phyloP scores from a whole-genome alignment of 2,113 vertebrate species.

The Panthera uncia region DNA sequence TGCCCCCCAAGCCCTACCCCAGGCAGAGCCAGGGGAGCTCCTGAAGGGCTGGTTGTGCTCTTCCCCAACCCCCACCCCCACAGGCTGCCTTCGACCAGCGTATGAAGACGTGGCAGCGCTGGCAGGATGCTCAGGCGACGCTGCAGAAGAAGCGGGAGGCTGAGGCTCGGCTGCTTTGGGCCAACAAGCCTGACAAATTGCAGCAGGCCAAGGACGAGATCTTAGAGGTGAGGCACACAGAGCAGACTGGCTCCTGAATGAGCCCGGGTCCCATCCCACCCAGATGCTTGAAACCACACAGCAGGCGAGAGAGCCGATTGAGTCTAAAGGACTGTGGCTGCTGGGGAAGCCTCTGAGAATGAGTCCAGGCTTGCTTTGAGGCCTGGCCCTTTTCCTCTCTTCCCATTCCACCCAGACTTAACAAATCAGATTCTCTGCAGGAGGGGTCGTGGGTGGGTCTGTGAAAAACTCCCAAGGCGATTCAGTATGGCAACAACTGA shows the following conservation, averaged over 20 bases:
- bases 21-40: neutral
- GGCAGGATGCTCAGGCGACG: slow-evolving; percentile 94
- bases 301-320: neutral
- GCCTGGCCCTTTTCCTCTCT: neutral
- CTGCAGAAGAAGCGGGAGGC: slow-evolving; percentile 97
- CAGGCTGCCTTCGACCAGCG: slow-evolving; percentile 98
- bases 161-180: slow-evolving; percentile 96
- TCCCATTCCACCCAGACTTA: neutral
- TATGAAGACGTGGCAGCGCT: slow-evolving; percentile 98
- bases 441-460: neutral
- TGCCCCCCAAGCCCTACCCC: accelerated
- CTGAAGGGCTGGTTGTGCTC: slow-evolving; percentile 26
- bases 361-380: neutral
- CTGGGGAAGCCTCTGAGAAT: neutral
- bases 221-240: slow-evolving; percentile 87
- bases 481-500: neutral
- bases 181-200: slow-evolving; percentile 98
- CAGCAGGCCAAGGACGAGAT: slow-evolving; percentile 99
- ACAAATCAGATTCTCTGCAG: neutral
- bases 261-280: neutral
- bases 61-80: neutral
- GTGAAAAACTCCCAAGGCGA: neutral
- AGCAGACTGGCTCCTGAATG: neutral
- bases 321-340: neutral
- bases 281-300: neutral